Evolutionary conservation across 2,797 vertebrate species (phyloP).

Genomic region (Corythornis leucogaster): DNA sequence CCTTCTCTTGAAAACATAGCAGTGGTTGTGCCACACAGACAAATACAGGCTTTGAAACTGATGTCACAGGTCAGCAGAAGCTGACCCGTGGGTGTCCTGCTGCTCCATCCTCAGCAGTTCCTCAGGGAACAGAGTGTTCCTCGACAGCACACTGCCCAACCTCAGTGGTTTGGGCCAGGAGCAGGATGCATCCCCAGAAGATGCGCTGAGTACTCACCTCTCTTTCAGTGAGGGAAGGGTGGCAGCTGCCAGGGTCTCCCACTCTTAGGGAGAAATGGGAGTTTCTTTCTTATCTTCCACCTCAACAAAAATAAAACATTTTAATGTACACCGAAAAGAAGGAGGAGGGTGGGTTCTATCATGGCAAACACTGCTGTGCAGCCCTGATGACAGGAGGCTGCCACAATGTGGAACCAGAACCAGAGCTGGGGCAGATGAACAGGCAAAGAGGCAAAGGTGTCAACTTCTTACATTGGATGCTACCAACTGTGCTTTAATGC

Average conservation of each 20-base stretch:
- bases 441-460: not conserved
- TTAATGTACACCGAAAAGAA: not conserved
- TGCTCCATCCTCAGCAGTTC: not conserved
- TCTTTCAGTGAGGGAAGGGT: conserved; percentile 45
- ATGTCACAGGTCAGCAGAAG: not conserved
- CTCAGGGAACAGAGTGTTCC: not conserved
- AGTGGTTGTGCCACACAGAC: not conserved
- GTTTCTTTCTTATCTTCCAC: conserved; percentile 53
- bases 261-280: conserved; percentile 46
- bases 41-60: not conserved
- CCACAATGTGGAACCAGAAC: not conserved
- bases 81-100: fast-evolving
- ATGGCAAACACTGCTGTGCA: not conserved
- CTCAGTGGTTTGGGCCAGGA: not conserved
- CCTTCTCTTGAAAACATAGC: not conserved
- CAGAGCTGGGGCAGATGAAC: not conserved
- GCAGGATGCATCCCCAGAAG: conserved; percentile 11
- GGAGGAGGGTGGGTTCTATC: not conserved
- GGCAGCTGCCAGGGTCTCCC: conserved; percentile 53
- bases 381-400: not conserved
- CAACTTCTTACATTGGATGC: not conserved
- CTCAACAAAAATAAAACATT: conserved; percentile 65
- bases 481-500: not conserved
- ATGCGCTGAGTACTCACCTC: conserved; percentile 41
- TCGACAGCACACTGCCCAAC: not conserved